phyloP scores from a whole-genome alignment of 2,888 invertebrate genomes.

The Rhodophaea formosa region DNA sequence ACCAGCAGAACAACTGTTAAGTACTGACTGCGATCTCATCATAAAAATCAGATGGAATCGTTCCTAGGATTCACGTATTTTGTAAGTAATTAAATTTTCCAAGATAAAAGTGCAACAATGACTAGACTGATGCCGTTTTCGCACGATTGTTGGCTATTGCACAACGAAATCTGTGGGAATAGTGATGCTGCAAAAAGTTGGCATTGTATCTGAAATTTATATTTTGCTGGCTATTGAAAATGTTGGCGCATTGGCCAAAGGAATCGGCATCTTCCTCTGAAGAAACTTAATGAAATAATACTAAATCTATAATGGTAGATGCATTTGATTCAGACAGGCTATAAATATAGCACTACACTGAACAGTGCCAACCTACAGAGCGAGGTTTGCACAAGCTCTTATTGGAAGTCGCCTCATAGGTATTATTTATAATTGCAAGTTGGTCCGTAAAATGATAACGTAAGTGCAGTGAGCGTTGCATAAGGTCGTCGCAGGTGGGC shows the following conservation, averaged over 20 bases:
- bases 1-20: slow-evolving; percentile 19
- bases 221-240: slow-evolving; percentile 4
- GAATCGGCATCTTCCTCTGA: background rate
- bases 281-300: background rate
- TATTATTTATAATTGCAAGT: slow-evolving; percentile 35
- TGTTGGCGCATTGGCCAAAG: slow-evolving; percentile 1
- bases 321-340: background rate
- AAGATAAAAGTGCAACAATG: slow-evolving; percentile 8
- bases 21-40: background rate
- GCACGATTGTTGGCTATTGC: slow-evolving; percentile 14
- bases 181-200: slow-evolving; percentile 14
- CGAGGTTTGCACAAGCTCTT: slow-evolving; percentile 23
- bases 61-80: background rate
- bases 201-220: slow-evolving; percentile 2
- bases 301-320: background rate
- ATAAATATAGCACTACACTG: background rate
- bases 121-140: background rate
- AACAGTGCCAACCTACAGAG: slow-evolving; percentile 5
- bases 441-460: slow-evolving; percentile 47
- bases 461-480: slow-evolving; percentile 48
- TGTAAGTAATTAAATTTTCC: slow-evolving; percentile 1
- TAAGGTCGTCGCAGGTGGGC: slow-evolving; percentile 48
- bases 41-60: background rate
- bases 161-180: slow-evolving; percentile 6
- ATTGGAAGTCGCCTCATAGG: slow-evolving; percentile 23